Evolutionary conservation across 1,140 invertebrate species (phyloP).

Genomic region (Euwallacea similis): DNA sequence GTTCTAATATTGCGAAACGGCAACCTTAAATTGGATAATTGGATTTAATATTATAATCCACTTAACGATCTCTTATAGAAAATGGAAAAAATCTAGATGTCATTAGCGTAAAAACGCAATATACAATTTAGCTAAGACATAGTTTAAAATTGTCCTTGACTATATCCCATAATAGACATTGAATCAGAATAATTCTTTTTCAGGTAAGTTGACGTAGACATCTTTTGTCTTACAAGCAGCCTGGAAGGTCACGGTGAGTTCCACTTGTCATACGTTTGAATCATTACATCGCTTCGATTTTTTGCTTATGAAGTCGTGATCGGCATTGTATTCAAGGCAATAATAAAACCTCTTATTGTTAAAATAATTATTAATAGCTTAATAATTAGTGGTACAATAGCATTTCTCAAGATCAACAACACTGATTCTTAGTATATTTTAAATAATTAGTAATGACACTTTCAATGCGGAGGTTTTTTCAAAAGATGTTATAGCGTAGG

Average conservation of each 20-base stretch:
- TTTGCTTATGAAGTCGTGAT: slow-evolving; percentile 27
- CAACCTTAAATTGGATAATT: no score
- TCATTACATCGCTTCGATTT: slow-evolving; percentile 32
- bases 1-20: not conserved
- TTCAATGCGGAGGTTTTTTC: slow-evolving; percentile 9
- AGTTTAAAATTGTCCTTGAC: slow-evolving; percentile 26
- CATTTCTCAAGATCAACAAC: slow-evolving; percentile 32
- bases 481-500: no score
- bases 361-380: slow-evolving; percentile 37
- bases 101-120: no score
- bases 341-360: slow-evolving; percentile 36
- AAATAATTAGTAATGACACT: slow-evolving; percentile 34
- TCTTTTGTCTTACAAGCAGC: slow-evolving; percentile 34
- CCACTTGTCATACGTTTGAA: slow-evolving; percentile 36
- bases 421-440: slow-evolving; percentile 26
- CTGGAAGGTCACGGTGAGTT: slow-evolving; percentile 34
- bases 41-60: no score
- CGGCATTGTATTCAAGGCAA: slow-evolving; percentile 37
- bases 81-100: no score
- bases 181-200: slow-evolving; percentile 34
- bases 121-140: slow-evolving; percentile 4
- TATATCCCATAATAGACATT: slow-evolving; percentile 32
- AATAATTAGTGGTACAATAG: slow-evolving; percentile 36
- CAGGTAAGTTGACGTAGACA: slow-evolving; percentile 31
- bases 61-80: no score